Evolutionary conservation across 2,888 invertebrate species (phyloP).

Genomic region (Galerucella nymphaeae): DNA sequence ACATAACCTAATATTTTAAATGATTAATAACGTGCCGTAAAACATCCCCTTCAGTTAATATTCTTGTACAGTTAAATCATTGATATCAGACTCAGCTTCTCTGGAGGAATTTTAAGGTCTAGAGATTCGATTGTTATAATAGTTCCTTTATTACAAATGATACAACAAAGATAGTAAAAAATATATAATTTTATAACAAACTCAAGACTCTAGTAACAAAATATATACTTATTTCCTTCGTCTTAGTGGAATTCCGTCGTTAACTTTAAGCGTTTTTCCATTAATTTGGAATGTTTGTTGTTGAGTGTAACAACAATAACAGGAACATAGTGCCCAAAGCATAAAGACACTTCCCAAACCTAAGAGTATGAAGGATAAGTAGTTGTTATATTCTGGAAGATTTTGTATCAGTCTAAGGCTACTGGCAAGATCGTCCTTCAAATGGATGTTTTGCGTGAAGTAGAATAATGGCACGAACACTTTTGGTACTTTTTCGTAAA

Average conservation of each 20-base stretch:
- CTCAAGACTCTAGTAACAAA: conserved; percentile 2
- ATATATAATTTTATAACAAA: conserved; percentile 21
- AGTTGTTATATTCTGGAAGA: conserved; percentile 64
- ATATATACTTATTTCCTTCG: not conserved
- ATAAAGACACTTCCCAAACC: conserved; percentile 51
- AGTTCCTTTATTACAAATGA: not conserved
- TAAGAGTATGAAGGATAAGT: conserved; percentile 49
- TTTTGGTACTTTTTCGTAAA: conserved; percentile 74
- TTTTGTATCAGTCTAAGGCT: conserved; percentile 68
- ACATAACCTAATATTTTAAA: too few relatives aligned
- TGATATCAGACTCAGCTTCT: not conserved
- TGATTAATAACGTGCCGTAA: too few relatives aligned
- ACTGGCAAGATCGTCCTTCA: conserved; percentile 69
- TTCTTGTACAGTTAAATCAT: not conserved
- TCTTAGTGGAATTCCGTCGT: conserved; percentile 14
- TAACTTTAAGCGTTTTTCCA: conserved; percentile 30
- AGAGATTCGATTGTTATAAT: too few relatives aligned
- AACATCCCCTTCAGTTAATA: too few relatives aligned
- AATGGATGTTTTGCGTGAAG: conserved; percentile 76
- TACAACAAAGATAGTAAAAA: not conserved
- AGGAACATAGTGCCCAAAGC: conserved; percentile 50
- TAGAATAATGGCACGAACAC: conserved; percentile 81
- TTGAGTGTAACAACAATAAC: conserved; percentile 47
- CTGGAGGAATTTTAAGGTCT: too few relatives aligned
- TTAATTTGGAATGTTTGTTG: conserved; percentile 36